Percentiles rank a stretch among this genome's conserved stretches.
These are phyloP conservation scores for Ramazzottius varieornatus DNA, from an alignment of 2,888 invertebrate species.

Conservation along the genomic window DNA sequence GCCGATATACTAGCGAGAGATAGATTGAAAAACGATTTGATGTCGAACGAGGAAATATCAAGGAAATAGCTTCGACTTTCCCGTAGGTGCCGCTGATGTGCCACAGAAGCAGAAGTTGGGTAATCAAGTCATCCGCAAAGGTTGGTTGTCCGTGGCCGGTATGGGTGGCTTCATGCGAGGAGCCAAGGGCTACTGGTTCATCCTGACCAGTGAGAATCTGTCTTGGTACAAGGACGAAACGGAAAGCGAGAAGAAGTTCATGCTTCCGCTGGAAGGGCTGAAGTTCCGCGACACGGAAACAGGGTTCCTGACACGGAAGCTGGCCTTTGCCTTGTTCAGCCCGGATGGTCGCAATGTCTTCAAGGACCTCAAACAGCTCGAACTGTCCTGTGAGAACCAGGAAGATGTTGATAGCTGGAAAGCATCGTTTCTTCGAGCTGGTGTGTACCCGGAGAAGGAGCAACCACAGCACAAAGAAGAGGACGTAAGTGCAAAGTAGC, in stretches of 20 bases:
- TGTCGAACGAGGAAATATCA: conserved; percentile 20
- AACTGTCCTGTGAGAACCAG: conserved; percentile 22
- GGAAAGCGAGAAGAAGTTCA: conserved; percentile 7
- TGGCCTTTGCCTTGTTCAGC: conserved; percentile 7
- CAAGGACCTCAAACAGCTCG: conserved; percentile 24
- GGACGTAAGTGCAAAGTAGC: conserved; percentile 2
- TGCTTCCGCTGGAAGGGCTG: conserved; percentile 7
- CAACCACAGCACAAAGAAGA: conserved; percentile 4
- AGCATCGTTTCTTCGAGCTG: conserved; percentile 24
- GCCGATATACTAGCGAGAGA: background rate
- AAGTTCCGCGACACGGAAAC: conserved; percentile 7
- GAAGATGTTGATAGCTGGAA: conserved; percentile 25
- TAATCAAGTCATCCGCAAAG: conserved; percentile 24
- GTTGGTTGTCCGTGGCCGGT: conserved; percentile 23
- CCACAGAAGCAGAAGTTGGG: conserved; percentile 19
- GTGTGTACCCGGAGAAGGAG: conserved; percentile 23
- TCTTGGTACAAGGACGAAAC: conserved; percentile 18
- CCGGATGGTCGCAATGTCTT: conserved; percentile 19
- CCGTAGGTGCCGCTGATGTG: conserved; percentile 8
- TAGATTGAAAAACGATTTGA: background rate
- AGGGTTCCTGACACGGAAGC: conserved; percentile 7
- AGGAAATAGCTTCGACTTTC: no score
- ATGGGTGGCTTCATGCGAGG: conserved; percentile 28
- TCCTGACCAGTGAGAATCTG: conserved; percentile 22
- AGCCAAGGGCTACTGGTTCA: conserved; percentile 25